phyloP scores from a whole-genome alignment of 2,888 invertebrate genomes.

The Drosophila crucigera region DNA sequence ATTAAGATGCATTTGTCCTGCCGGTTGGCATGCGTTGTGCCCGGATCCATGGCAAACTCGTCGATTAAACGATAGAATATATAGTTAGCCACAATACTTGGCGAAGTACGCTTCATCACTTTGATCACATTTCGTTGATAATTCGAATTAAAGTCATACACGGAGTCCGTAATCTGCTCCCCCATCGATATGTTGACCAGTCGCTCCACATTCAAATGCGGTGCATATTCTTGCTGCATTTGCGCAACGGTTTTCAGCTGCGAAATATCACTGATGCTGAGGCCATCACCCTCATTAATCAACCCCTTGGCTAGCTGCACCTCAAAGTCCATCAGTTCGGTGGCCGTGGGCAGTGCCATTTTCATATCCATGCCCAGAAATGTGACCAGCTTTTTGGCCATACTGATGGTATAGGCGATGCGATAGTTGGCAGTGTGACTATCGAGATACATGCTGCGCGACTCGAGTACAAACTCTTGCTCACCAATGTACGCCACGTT shows the following conservation, averaged over 20 bases:
- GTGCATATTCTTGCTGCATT: constrained; percentile 65
- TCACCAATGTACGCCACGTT: constrained; percentile 70
- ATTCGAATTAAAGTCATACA: constrained; percentile 67
- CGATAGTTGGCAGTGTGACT: constrained; percentile 41
- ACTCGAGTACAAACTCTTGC: constrained; percentile 60
- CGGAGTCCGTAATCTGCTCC: constrained; percentile 45
- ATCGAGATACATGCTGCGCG: constrained; percentile 67
- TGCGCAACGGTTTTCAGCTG: constrained; percentile 54
- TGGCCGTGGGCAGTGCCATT: constrained; percentile 59
- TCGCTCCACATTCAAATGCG: constrained; percentile 65
- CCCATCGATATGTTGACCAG: constrained; percentile 71
- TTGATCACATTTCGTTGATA: constrained; percentile 74
- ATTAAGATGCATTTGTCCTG: constrained; percentile 59
- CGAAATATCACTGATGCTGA: constrained; percentile 47
- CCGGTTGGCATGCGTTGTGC: constrained; percentile 35
- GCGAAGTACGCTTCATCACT: constrained; percentile 57
- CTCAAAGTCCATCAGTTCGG: constrained; percentile 79
- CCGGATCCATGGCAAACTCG: constrained; percentile 58
- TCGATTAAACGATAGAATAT: constrained; percentile 76
- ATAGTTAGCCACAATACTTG: constrained; percentile 78
- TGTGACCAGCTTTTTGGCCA: constrained; percentile 47
- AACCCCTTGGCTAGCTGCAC: constrained; percentile 75
- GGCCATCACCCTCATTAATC: constrained; percentile 48
- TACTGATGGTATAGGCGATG: constrained; percentile 3
- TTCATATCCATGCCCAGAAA: constrained; percentile 60